Evolutionary conservation across 2,888 invertebrate genomes (phyloP), one percentile per base, ranked within the genome.

Genomic region (Drosophila rubida): DNA sequence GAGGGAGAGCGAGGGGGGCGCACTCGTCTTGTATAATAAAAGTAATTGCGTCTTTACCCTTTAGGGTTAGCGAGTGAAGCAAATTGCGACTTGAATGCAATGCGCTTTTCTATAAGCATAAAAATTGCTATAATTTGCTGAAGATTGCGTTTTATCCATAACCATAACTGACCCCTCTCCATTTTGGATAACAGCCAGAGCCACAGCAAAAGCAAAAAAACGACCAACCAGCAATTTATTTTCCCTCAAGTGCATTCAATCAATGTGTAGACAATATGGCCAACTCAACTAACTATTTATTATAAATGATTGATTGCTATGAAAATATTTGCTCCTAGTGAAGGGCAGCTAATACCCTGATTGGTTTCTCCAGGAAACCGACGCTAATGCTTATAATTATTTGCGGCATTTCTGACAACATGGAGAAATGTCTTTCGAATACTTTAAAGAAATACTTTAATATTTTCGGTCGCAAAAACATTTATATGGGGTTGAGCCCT

Each of bases 51-150:
- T 76, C 82, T 88, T 81, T 90, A 87, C 89, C 90, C 90, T 89
- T 89, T 87, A 88, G 90, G 90, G 88, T 89, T 89, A 89, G 71
- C 80, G 73, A 87, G 74, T 84, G 78, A 30, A 87, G 82, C 81
- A 85, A 85, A 87, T 86, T 85, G 86, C 80, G 44, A 75, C 53
- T 37, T 75, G 70, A 75, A 71, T 75, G 81, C 70, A 66, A 64
- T 77, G 69, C 70, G 70, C 73, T 87, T 83, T 79, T 78, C 81
- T 78, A 73, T 71, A 83, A 88, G 84, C 85, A 86, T 82, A 86
- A 85, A 90, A 90, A 90, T 90, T 90, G 86, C 90, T 89, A 89
- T 89, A 90, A 90, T 90, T 90, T 90, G 75, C 80, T 78, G 67
- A 70, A 83, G 86, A 88, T 89, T 89, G 78, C 77, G 70, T 79